Evolutionary conservation across 2,113 vertebrate genomes (phyloP).

Genomic region (Podarcis muralis): DNA sequence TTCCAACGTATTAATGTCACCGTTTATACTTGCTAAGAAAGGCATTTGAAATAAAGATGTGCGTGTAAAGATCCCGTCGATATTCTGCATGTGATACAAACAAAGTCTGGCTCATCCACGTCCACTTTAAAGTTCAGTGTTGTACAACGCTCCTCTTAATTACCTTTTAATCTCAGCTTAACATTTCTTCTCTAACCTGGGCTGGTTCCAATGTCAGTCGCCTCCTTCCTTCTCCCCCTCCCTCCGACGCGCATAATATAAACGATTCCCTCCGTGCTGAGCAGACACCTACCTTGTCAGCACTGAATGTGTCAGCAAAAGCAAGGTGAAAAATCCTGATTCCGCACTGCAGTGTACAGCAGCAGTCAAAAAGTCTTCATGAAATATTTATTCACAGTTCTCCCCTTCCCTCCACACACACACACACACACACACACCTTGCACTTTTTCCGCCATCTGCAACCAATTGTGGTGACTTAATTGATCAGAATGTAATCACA

Average conservation of each 20-base stretch:
- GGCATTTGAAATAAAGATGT: background rate
- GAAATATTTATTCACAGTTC: conserved; percentile 31
- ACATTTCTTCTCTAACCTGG: conserved; percentile 8
- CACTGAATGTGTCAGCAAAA: conserved; percentile 30
- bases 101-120: background rate
- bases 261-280: conserved; percentile 35
- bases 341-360: background rate
- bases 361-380: conserved; percentile 36
- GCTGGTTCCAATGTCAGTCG: background rate
- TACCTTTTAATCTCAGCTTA: conserved; percentile 30
- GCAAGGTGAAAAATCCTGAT: conserved; percentile 37
- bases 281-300: conserved; percentile 19
- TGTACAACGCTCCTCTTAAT: conserved; percentile 50
- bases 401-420: background rate
- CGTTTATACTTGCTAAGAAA: conserved; percentile 4
- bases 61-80: background rate
- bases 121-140: conserved; percentile 16
- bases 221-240: background rate
- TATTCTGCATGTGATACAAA: background rate
- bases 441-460: background rate
- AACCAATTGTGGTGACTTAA: background rate
- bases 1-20: background rate
- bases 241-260: background rate
- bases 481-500: rapidly evolving
- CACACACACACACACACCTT: background rate